Conservation (phyloP, 2,888 invertebrate genomes). For the Rotaria socialis region DNA sequence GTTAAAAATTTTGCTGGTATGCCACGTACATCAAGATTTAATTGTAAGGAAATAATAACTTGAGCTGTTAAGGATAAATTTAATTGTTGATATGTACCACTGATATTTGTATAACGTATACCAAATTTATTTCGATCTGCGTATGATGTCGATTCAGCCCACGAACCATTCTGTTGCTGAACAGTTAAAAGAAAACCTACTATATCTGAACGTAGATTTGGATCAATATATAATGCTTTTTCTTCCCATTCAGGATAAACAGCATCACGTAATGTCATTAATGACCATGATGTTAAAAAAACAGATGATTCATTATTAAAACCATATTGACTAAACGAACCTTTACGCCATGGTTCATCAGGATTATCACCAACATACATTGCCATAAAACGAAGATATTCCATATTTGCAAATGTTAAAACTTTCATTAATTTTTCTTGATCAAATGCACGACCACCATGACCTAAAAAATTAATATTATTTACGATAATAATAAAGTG, state of each 20-base stretch:
- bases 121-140: constrained; percentile 76
- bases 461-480: background rate
- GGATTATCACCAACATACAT: background rate
- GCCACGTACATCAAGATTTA: constrained; percentile 19
- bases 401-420: constrained; percentile 32
- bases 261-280: constrained; percentile 80
- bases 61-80: constrained; percentile 88
- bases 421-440: constrained; percentile 33
- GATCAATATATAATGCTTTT: constrained; percentile 79
- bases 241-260: constrained; percentile 94
- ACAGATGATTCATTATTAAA: constrained; percentile 10
- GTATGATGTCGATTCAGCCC: constrained; percentile 63
- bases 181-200: constrained; percentile 79
- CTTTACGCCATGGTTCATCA: constrained; percentile 61
- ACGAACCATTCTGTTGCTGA: constrained; percentile 77
- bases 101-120: constrained; percentile 61
- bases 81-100: constrained; percentile 61
- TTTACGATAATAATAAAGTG: too few species aligned
- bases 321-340: constrained; percentile 31
- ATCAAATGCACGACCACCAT: constrained; percentile 35
- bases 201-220: constrained; percentile 75
- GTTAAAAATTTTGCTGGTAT: background rate
- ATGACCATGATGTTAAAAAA: constrained; percentile 83
- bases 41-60: constrained; percentile 74
- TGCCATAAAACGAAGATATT: constrained; percentile 29